Conservation (phyloP, 2,888 invertebrate species). For the Therioaphis trifolii region DNA sequence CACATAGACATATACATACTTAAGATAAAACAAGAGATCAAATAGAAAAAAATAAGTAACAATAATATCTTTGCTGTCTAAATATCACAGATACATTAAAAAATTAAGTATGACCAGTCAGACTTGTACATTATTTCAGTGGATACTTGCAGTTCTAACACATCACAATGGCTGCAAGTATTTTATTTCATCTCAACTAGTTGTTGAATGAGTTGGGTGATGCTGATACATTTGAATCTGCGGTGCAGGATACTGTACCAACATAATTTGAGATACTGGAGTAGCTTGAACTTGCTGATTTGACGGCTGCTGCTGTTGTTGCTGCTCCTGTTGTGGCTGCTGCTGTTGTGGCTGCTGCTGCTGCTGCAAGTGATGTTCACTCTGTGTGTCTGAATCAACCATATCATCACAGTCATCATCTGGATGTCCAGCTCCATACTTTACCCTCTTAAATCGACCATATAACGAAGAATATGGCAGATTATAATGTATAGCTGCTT, state of each 20-base stretch:
- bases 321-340: constrained; percentile 63
- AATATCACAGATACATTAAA: constrained; percentile 55
- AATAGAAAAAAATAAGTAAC: constrained; percentile 34
- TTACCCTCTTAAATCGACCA: constrained; percentile 88
- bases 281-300: constrained; percentile 57
- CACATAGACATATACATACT: not conserved
- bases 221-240: constrained; percentile 67
- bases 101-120: constrained; percentile 16
- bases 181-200: constrained; percentile 65
- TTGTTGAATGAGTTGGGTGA: constrained; percentile 61
- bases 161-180: constrained; percentile 64
- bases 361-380: constrained; percentile 58
- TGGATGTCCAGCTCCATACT: constrained; percentile 76
- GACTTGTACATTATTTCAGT: constrained; percentile 46
- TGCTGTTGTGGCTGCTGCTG: constrained; percentile 60
- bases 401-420: constrained; percentile 61
- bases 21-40: constrained; percentile 37
- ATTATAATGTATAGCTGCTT: constrained; percentile 91
- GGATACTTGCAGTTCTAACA: constrained; percentile 50
- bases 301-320: constrained; percentile 62
- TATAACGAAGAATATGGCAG: constrained; percentile 90
- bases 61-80: not conserved
- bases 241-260: constrained; percentile 66
- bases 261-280: constrained; percentile 66
- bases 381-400: constrained; percentile 55